Percentiles rank a stretch among this genome's conserved stretches.
Conservation (phyloP, 2,113 vertebrate genomes). For the Mohoua ochrocephala region DNA sequence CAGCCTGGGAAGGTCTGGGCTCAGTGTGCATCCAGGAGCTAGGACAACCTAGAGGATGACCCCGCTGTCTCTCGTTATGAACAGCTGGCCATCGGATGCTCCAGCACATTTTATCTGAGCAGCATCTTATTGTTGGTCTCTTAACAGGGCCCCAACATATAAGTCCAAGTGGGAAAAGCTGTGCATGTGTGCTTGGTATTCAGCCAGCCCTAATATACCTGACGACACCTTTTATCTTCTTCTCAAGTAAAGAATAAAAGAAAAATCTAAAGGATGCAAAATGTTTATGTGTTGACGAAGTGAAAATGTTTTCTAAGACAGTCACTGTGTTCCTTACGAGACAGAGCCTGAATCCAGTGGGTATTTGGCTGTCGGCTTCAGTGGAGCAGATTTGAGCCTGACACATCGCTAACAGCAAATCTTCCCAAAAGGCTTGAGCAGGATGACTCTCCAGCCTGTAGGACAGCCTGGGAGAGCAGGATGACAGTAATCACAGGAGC, state of each 20-base stretch:
- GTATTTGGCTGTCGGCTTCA: neutral
- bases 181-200: neutral
- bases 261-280: neutral
- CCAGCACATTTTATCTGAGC: neutral
- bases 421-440: neutral
- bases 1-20: neutral
- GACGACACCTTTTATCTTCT: neutral
- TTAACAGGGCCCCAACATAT: neutral
- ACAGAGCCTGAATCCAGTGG: neutral
- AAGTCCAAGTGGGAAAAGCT: neutral
- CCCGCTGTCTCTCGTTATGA: neutral
- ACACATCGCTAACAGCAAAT: neutral
- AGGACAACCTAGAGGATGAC: neutral
- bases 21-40: accelerated
- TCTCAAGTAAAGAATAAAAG: neutral
- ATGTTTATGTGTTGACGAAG: neutral
- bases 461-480: neutral
- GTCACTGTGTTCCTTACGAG: neutral
- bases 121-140: neutral
- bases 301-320: neutral
- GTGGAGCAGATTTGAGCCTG: neutral
- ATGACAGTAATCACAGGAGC: neutral
- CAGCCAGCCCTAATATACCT: neutral
- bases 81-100: neutral
- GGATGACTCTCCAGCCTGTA: neutral